phyloP scores from a whole-genome alignment of 2,113 vertebrate species.

The Cyprinodon variegatus region DNA sequence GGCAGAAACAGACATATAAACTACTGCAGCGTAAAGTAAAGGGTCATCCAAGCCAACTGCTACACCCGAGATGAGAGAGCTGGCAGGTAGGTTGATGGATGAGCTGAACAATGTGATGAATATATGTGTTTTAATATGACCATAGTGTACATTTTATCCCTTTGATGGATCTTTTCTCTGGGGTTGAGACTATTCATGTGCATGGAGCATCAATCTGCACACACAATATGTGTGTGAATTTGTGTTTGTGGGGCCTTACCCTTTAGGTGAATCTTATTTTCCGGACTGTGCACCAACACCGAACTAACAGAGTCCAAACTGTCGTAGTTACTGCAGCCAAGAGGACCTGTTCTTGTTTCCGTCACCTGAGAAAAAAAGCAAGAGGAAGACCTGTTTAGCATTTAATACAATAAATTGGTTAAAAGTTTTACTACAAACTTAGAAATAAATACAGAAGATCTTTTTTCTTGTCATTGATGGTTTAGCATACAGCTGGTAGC shows the following conservation, averaged over 20 bases:
- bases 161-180: conserved; percentile 32
- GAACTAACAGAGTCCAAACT: conserved; percentile 98
- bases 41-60: conserved; percentile 55
- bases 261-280: conserved; percentile 97
- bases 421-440: conserved; percentile 43
- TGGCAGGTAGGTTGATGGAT: conserved; percentile 31
- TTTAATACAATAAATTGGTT: background rate
- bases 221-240: conserved; percentile 13
- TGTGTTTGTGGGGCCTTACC: conserved; percentile 78
- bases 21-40: conserved; percentile 66
- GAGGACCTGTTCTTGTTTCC: conserved; percentile 94
- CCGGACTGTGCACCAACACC: conserved; percentile 96
- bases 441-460: conserved; percentile 60
- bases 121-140: conserved; percentile 25
- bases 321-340: conserved; percentile 99
- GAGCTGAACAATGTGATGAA: conserved; percentile 21
- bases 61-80: conserved; percentile 49
- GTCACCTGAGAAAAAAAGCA: conserved; percentile 86
- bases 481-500: conserved; percentile 31
- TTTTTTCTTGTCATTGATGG: conserved; percentile 57
- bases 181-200: background rate
- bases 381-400: conserved; percentile 25
- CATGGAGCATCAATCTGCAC: background rate
- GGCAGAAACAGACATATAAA: conserved; percentile 68
- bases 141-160: background rate